Evolutionary conservation across 1,140 invertebrate species (phyloP).

Genomic region (Fopius arisanus): DNA sequence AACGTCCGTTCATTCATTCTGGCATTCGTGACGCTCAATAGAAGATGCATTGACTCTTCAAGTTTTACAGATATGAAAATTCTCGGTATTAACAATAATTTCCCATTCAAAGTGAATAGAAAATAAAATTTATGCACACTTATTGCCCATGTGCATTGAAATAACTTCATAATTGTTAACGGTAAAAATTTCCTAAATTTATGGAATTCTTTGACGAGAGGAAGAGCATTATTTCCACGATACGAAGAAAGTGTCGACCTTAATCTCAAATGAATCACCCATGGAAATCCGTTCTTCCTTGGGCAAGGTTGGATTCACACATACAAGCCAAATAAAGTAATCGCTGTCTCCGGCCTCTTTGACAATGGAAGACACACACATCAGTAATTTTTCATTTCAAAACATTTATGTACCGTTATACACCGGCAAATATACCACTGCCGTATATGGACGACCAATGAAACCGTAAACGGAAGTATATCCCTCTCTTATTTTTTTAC

Average conservation of each 20-base stretch:
- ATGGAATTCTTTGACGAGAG: background rate
- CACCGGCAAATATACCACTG: background rate
- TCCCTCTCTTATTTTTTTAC: background rate
- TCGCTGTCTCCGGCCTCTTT: background rate
- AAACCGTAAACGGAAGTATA: conserved; percentile 17
- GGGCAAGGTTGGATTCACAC: background rate
- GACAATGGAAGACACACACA: background rate
- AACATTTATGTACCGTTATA: conserved; percentile 5
- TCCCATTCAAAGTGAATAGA: too few species aligned
- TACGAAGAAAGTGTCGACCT: background rate
- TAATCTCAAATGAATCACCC: background rate
- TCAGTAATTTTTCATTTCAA: background rate
- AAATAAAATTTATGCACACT: too few species aligned
- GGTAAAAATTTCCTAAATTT: too few species aligned
- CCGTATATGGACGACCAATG: background rate
- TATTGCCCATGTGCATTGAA: too few species aligned
- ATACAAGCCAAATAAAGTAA: background rate
- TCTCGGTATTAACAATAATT: too few species aligned
- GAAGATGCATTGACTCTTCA: background rate
- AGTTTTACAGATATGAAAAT: background rate
- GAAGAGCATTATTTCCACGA: background rate
- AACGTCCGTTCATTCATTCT: background rate
- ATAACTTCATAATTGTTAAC: too few species aligned
- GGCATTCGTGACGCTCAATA: background rate
- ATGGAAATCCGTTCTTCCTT: background rate